These are phyloP conservation scores for Apamea anceps DNA, from an alignment of 2,888 invertebrate species.

Conservation along the genomic window DNA sequence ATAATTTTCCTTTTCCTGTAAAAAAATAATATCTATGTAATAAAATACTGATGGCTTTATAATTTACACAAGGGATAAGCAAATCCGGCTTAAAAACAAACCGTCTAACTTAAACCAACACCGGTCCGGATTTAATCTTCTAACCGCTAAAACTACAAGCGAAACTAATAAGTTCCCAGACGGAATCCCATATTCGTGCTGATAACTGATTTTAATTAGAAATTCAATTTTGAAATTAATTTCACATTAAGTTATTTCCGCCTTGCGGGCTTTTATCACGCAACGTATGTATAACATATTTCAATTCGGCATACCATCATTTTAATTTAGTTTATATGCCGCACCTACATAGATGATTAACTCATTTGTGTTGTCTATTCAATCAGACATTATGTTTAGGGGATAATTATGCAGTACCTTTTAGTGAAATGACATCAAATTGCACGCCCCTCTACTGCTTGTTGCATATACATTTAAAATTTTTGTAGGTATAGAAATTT, in stretches of 20 bases:
- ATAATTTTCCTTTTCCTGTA: too few relatives aligned
- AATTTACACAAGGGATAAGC: not conserved
- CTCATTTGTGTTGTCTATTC: not conserved
- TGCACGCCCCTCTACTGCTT: too few relatives aligned
- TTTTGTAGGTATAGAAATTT: too few relatives aligned
- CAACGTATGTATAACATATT: slow-evolving; percentile 5
- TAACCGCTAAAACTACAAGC: not conserved
- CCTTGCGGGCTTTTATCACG: not conserved
- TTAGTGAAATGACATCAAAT: not conserved
- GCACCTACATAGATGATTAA: not conserved
- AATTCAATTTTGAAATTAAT: slow-evolving; percentile 9
- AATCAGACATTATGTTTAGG: not conserved
- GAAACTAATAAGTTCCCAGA: not conserved
- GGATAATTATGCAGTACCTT: not conserved
- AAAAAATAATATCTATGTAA: not conserved
- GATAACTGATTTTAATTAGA: not conserved
- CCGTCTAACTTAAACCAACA: not conserved
- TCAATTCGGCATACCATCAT: not conserved
- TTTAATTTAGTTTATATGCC: not conserved
- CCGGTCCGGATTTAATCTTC: not conserved
- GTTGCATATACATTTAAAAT: too few relatives aligned
- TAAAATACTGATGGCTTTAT: not conserved
- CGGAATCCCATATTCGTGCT: not conserved
- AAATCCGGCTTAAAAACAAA: not conserved
- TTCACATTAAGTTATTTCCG: slow-evolving; percentile 7